Base-by-base conservation (phyloP, 2,888 invertebrate genomes). In the Sympetrum striolatum region DNA sequence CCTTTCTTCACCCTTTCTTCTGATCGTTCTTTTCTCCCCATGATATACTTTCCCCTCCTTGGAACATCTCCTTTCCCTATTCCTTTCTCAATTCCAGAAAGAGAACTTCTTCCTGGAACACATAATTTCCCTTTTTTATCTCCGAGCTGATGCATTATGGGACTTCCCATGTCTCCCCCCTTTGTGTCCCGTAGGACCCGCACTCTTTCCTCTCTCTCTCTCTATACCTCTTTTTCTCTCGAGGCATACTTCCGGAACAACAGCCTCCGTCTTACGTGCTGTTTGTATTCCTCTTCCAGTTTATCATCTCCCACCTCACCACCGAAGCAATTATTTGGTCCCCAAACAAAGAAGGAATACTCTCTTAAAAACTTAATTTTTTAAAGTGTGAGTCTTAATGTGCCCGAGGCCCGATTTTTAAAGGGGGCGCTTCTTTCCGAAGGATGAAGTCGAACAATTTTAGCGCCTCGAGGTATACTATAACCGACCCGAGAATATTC, bases 81-180 rank as follows among this genome's bases (percentile, higher is more conserved):
- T 31, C 31, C 25, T 73, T 31, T 73, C 73, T 22, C 25, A 73
- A 31, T 73, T 64, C 37, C 60, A 37, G 31, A 35, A 86, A 22
- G 82, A 53, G 44, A 58, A 25, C 4, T 37, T 86, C 64, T 86
- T 86, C 86, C 86, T 64, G 86, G 64, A 86, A 86, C 60, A 60
- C 37, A 35, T 31, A 39, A 12, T 53, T 82, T 18, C 58, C 82
- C 35, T 82, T 58, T 82, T 58, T 48, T 86, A 35, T 86, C 37
- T 64, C 18, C n/a, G 60, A 37, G 60, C 86, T 60, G 86, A 86
- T 86, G 60, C 86, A 86, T 86, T 86, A 86, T 86, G 58, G 64
- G 86, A 86, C 86, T 86, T 86, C 37, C 86, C 53, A 31, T 82
- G 53, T 48, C 48, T 81, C 44, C 31, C 44, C 31, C 15, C 31